Percentiles rank a stretch among this genome's conserved stretches.
These are phyloP conservation scores for Dendrophyllia cribrosa DNA, from an alignment of 64 coral and sea anemone species.

Conservation along the genomic window DNA sequence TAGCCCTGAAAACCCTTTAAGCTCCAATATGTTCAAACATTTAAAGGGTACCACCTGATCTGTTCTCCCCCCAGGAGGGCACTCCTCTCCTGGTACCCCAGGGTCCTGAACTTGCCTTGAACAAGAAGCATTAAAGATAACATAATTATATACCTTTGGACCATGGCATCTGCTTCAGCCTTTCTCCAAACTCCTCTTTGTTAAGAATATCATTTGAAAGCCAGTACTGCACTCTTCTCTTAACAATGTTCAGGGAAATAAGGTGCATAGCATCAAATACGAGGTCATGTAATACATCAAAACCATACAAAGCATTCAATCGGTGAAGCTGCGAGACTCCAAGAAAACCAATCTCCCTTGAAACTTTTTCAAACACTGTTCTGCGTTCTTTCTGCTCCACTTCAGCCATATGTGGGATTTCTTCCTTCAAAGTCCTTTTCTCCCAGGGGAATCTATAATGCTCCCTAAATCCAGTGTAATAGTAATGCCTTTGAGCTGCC, in stretches of 20 bases:
- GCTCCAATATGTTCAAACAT: too few relatives aligned
- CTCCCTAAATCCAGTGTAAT: constrained; percentile 48
- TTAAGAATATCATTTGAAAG: neutral
- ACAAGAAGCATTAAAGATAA: too few relatives aligned
- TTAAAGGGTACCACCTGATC: too few relatives aligned
- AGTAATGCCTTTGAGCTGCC: neutral
- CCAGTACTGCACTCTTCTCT: constrained; percentile 25
- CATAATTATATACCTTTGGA: too few relatives aligned
- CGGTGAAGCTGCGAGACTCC: constrained; percentile 66
- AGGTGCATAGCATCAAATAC: neutral
- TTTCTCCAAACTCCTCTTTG: too few relatives aligned
- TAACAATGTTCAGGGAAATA: constrained; percentile 11
- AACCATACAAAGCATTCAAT: constrained; percentile 51
- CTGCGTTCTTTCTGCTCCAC: constrained; percentile 72
- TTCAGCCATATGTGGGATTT: constrained; percentile 59
- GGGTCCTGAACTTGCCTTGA: too few relatives aligned
- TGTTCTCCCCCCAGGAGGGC: too few relatives aligned
- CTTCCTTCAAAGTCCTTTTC: constrained; percentile 72
- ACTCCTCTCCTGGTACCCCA: too few relatives aligned
- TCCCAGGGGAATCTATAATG: constrained; percentile 64
- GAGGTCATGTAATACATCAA: too few relatives aligned
- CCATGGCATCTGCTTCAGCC: too few relatives aligned
- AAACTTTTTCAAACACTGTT: constrained; percentile 40
- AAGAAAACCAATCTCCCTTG: constrained; percentile 69
- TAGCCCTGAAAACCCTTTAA: too few relatives aligned